Evolutionary conservation across 2,888 invertebrate genomes (phyloP).

Genomic region (Holacanthella duospinosa): DNA sequence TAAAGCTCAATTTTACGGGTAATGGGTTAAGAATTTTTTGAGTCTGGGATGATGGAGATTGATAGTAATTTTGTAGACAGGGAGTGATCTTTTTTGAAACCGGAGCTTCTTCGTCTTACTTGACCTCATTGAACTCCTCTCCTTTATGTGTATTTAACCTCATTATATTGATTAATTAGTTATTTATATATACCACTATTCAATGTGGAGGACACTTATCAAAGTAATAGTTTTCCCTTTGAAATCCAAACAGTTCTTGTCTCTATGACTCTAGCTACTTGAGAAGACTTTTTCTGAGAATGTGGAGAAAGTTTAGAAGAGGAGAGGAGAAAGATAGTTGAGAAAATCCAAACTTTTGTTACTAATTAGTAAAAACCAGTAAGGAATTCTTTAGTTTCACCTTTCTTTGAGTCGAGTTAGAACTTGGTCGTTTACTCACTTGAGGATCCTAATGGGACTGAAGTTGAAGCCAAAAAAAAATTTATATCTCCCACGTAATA

Average conservation of each 20-base stretch:
- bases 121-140: not conserved
- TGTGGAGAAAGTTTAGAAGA: too few species aligned
- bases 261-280: not conserved
- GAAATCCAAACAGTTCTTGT: not conserved
- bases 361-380: not conserved
- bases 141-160: not conserved
- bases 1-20: slow-evolving; percentile 1
- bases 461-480: not conserved
- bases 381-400: not conserved
- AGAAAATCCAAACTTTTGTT: not conserved
- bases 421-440: not conserved
- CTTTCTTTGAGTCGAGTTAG: not conserved
- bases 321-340: not conserved
- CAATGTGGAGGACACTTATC: not conserved
- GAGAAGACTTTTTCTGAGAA: too few species aligned
- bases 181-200: not conserved
- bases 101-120: not conserved
- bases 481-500: not conserved
- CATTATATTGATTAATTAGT: not conserved
- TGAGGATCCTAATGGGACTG: not conserved
- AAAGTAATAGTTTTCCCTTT: not conserved
- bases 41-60: not conserved
- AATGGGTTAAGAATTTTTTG: not conserved
- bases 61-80: not conserved
- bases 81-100: not conserved